phyloP scores from a whole-genome alignment of 2,888 invertebrate genomes.

The Acleris cristana region DNA sequence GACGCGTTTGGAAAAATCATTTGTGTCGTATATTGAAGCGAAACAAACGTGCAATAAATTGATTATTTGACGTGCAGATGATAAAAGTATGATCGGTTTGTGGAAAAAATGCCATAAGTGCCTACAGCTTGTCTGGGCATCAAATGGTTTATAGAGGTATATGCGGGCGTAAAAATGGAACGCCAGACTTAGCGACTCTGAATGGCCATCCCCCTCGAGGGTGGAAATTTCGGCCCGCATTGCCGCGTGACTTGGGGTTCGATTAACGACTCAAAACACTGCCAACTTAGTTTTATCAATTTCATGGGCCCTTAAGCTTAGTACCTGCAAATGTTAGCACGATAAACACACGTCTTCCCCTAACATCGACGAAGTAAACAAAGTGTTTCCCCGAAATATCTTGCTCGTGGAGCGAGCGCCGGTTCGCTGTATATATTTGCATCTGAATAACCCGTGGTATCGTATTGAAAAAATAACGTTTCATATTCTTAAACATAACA shows the following conservation, averaged over 20 bases:
- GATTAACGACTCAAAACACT: conserved; percentile 24
- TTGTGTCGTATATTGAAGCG: too few species aligned
- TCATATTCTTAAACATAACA: too few species aligned
- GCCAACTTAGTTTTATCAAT: conserved; percentile 5
- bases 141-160: conserved; percentile 28
- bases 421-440: conserved; percentile 11
- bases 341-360: conserved; percentile 17
- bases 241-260: conserved; percentile 22
- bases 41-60: too few species aligned
- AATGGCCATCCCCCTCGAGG: conserved; percentile 40
- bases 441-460: background rate
- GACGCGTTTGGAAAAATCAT: too few species aligned
- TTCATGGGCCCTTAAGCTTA: conserved; percentile 17
- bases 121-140: conserved; percentile 31
- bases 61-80: conserved; percentile 14
- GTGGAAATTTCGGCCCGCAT: conserved; percentile 35
- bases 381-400: conserved; percentile 11
- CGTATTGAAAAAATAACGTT: background rate
- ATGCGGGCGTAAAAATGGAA: conserved; percentile 47
- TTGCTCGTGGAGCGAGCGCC: conserved; percentile 15
- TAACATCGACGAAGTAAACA: conserved; percentile 14
- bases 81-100: conserved; percentile 30
- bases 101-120: conserved; percentile 14
- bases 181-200: conserved; percentile 39
- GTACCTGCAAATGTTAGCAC: conserved; percentile 20